Evolutionary conservation across 2,888 invertebrate genomes (phyloP), one percentile per base, ranked within the genome.

Genomic region (Heteromyza rotundicornis): DNA sequence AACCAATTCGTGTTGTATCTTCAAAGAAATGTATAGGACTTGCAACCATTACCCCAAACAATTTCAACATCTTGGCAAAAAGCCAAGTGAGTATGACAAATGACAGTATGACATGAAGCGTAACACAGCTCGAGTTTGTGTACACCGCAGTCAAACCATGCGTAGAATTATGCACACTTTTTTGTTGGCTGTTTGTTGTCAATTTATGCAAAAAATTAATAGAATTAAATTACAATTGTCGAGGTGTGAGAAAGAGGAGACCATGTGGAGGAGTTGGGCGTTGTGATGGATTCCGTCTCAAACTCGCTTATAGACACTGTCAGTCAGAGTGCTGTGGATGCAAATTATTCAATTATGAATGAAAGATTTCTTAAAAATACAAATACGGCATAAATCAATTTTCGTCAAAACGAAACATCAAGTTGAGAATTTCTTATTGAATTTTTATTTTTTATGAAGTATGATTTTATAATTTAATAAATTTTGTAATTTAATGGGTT

Each of bases 281-380:
- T 40, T 57, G 24, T 53, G 12, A 32, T 17, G 53, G n/a, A 44
- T 44, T 44, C 19, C 22, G 58, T 53, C 16, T 16, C n/a, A n/a
- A 17, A 40, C 23, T 17, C 40, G 61, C 35, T 57, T 61, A 53
- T 57, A 57, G 57, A 44, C 12, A 57, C 61, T 61, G 61, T 61
- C 61, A 57, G 61, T 61, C n/a, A n/a, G n/a, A n/a, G n/a, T 57
- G 47, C 47, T 57, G 61, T 52, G 52, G 57, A 57, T 61, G 61
- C 61, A 61, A 61, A 61, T 61, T 61, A 61, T 61, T 61, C 57
- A 61, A 61, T 61, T 61, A 57, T 47, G 57, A 61, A 52, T 57
- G 57, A 52, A 57, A 57, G 57, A 57, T 57, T 52, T 47, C n/a
- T n/a, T n/a, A n/a, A n/a, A n/a, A n/a, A n/a, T n/a, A 22, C 52